Conservation (phyloP, 2,888 invertebrate species). For the Heliothis peltigera region DNA sequence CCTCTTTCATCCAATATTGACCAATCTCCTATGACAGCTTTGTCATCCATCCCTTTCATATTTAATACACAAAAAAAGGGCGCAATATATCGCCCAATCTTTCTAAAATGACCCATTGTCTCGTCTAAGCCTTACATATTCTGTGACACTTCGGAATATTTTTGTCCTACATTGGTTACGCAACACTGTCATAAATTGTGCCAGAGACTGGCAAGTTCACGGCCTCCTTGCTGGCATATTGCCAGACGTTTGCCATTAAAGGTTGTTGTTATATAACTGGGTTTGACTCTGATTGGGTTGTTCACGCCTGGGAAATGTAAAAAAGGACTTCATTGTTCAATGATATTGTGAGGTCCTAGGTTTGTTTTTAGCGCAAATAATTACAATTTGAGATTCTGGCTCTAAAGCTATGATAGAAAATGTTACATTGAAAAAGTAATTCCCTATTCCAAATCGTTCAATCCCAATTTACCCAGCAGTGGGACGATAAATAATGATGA, state of each 20-base stretch:
- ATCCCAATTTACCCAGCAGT: too few relatives aligned
- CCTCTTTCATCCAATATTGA: not conserved
- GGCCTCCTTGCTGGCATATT: slow-evolving; percentile 52
- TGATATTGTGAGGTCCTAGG: too few relatives aligned
- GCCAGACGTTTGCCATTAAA: slow-evolving; percentile 55
- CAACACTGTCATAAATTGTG: slow-evolving; percentile 55
- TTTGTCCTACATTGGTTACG: slow-evolving; percentile 56
- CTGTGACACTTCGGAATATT: slow-evolving; percentile 40
- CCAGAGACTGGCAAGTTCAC: slow-evolving; percentile 54
- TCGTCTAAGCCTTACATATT: slow-evolving; percentile 7
- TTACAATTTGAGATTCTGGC: too few relatives aligned
- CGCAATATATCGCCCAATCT: slow-evolving; percentile 7
- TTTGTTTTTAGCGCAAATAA: too few relatives aligned
- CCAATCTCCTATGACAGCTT: not conserved
- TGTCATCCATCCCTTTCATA: slow-evolving; percentile 15
- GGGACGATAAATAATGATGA: too few relatives aligned
- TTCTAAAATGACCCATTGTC: not conserved
- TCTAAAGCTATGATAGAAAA: too few relatives aligned
- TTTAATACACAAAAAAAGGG: slow-evolving; percentile 8
- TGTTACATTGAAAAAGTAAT: too few relatives aligned
- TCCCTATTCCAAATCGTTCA: too few relatives aligned
- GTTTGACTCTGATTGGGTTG: slow-evolving; percentile 46
- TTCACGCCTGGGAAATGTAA: slow-evolving; percentile 34
- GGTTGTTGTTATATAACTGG: slow-evolving; percentile 46
- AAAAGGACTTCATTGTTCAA: not conserved